Evolutionary conservation across 2,797 vertebrate species (phyloP), one percentile per base, ranked within the genome.

Genomic region (Eutrigla gurnardus): DNA sequence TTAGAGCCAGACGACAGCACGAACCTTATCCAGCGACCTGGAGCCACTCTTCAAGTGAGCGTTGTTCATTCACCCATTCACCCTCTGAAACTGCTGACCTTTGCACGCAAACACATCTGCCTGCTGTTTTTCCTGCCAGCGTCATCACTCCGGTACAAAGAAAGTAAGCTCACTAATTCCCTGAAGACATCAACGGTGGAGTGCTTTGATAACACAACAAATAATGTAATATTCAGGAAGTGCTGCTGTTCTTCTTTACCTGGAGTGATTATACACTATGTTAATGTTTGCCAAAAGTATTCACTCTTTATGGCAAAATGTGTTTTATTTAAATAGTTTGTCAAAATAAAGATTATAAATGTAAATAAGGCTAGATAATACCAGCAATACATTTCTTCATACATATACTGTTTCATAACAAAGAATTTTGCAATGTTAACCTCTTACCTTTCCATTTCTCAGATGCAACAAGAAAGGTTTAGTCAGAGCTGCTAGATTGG

Each of bases 381-480:
- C 10, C 35, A 12, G 35, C 17, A 32, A n/a, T 68, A n/a, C 6
- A 10, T 55, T 13, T 59, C 4, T 46, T 39, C n/a, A 25, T 35
- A 42, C 12, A 4, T 37, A n/a, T 50, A 12, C 14, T 55, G 15
- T 35, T 47, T 47, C 7, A 37, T 18, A 61, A 11, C 5, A 39
- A 39, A 2, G 15, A 50, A 17, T 2, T 15, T 32, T 39, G 10
- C 4, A 25, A 47, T 33, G 11, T 11, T 17, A 64, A 37, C 45
- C 25, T 71, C 88, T 94, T 94, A 99, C 98, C 95, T 99, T 99
- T 86, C 98, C 98, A 75, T 94, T 96, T 64, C 85, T 92, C 80
- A 97, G 92, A 66, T 98, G 96, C 72, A 98, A 59, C 67, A 99
- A 63, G 70, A 98, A 91, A 11, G 97, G 97, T 77, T 91, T 96